Evolutionary conservation across 1,140 invertebrate species (phyloP).

Genomic region (Lepidostoma basale): DNA sequence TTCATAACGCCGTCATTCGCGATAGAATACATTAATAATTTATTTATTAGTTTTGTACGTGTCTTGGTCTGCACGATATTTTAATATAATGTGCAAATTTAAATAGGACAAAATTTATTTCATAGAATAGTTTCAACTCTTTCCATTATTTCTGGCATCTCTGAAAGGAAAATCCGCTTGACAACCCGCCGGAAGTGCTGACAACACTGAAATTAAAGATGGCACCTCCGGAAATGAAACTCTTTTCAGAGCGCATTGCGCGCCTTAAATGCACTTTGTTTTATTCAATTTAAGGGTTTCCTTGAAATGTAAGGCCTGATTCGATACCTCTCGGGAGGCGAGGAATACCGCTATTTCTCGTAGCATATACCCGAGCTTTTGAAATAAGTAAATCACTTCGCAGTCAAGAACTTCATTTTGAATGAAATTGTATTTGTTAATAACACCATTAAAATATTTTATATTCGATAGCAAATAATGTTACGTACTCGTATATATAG

Average conservation of each 20-base stretch:
- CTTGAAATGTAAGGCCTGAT: background rate
- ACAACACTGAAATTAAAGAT: slow-evolving; percentile 32
- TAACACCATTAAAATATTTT: too few relatives aligned
- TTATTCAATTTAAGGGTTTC: slow-evolving; percentile 30
- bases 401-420: too few relatives aligned
- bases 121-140: background rate
- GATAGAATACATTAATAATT: too few relatives aligned
- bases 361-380: background rate
- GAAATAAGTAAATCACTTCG: too few relatives aligned
- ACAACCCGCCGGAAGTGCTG: slow-evolving; percentile 25
- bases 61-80: too few relatives aligned
- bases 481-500: too few relatives aligned
- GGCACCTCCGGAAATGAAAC: slow-evolving; percentile 33
- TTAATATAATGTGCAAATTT: too few relatives aligned
- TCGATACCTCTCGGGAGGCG: background rate
- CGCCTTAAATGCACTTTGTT: slow-evolving; percentile 37
- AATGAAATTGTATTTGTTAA: too few relatives aligned
- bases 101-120: too few relatives aligned
- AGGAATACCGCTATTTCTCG: background rate
- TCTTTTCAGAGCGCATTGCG: slow-evolving; percentile 17
- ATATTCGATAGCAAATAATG: too few relatives aligned
- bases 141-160: slow-evolving; percentile 12
- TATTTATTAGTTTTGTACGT: too few relatives aligned
- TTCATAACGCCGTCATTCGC: too few relatives aligned
- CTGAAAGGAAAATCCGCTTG: slow-evolving; percentile 32